Evolutionary conservation across 2,797 vertebrate genomes (phyloP).

Genomic region (Scomberomorus guttatus): DNA sequence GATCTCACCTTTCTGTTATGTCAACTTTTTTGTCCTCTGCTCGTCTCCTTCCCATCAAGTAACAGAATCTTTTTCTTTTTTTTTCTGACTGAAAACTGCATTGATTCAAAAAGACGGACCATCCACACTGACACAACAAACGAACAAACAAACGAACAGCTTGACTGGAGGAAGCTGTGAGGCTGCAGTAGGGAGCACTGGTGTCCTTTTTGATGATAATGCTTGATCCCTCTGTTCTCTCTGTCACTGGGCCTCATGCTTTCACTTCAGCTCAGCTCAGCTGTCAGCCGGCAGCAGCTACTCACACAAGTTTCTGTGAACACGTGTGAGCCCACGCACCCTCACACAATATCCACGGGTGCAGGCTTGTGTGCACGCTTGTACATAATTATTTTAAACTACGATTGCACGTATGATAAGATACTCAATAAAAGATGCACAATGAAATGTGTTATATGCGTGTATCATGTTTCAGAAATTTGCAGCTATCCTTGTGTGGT

Average conservation of each 20-base stretch:
- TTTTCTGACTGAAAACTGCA: conserved; percentile 50
- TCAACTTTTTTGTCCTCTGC: conserved; percentile 18
- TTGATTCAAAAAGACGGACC: conserved; percentile 63
- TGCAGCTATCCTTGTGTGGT: conserved; percentile 42
- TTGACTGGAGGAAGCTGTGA: conserved; percentile 74
- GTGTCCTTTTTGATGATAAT: conserved; percentile 76
- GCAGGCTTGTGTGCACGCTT: background rate
- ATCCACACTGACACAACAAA: conserved; percentile 67
- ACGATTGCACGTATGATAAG: conserved; percentile 18
- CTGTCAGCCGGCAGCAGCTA: conserved; percentile 57
- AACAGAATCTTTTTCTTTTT: conserved; percentile 25
- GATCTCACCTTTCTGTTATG: conserved; percentile 37
- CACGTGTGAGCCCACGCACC: background rate
- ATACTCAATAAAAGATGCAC: conserved; percentile 16
- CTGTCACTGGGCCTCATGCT: conserved; percentile 64
- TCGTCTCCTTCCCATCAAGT: conserved; percentile 36
- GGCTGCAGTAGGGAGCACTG: conserved; percentile 62
- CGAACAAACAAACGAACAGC: conserved; percentile 67
- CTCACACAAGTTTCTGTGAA: conserved; percentile 44
- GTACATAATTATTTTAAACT: conserved; percentile 27
- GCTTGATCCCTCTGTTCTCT: conserved; percentile 72
- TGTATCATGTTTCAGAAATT: conserved; percentile 34
- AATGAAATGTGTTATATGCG: background rate
- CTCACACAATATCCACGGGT: background rate
- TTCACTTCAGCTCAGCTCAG: conserved; percentile 70